Evolutionary conservation across 37 sponge, comb jelly and placozoan genomes (phyloP), one percentile per base, ranked within the genome.

Genomic region (Halisarca cf. caerulea): DNA sequence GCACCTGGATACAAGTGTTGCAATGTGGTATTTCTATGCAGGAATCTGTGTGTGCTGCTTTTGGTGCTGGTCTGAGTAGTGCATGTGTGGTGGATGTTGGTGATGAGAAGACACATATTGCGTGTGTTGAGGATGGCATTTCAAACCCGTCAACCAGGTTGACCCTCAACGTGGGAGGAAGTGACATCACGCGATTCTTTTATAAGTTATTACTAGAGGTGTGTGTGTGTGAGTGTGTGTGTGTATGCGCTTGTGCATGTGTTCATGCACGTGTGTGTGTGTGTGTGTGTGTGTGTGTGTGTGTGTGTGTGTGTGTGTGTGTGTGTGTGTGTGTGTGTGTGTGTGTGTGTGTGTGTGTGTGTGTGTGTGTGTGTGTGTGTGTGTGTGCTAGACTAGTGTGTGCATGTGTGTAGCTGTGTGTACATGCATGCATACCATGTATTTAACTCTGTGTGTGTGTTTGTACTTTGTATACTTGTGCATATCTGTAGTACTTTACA

Each of bases 41-140:
- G 97, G 93, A 90, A 61, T 91, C 92, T 33, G 95, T 94, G 64
- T 94, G 95, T 92, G 95, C 95, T 24, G 79, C 93, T 55, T 97
- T 84, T 85, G 86, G 97, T 55, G 93, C 97, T n/a, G 97, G 97
- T 0, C 69, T 94, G 61, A 88, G 91, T 64, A 87, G 81, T 78
- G 90, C 92, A 3, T 97, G 97, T 92, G 91, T 97, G 27, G 93
- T 97, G 37, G 92, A 97, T 68, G 83, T 94, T 47, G 97, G 97
- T 40, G 97, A 94, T 60, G 92, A 97, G 74, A 90, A 58, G 57
- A 92, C 90, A 11, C 82, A 84, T 64, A 78, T 97, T n/a, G 89
- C 87, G 66, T 97, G 97, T 86, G 87, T 97, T 33, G 97, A 97
- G 75, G 97, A 97, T 69, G 97, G 97, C 28, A 83, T 94, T 58